Conservation (phyloP, 2,888 invertebrate species). For the Cheilosia pagana region DNA sequence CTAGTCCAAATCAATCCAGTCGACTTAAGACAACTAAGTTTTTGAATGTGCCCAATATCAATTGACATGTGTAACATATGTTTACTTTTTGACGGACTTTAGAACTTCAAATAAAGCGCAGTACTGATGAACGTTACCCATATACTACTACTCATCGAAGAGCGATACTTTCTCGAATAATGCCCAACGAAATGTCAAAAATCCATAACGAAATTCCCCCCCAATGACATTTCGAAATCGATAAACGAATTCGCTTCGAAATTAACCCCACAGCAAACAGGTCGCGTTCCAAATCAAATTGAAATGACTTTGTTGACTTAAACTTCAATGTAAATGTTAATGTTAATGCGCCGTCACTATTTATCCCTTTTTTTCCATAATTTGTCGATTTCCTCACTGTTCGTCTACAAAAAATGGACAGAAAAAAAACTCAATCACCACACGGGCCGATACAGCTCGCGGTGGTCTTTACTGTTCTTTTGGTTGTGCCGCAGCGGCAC, state of each 20-base stretch:
- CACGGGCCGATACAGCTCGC: slow-evolving; percentile 15
- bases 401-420: slow-evolving; percentile 29
- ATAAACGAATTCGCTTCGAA: not conserved
- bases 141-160: no score
- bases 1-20: no score
- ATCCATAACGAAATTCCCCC: no score
- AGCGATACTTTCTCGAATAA: no score
- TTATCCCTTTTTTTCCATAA: slow-evolving; percentile 11
- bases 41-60: no score
- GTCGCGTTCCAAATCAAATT: not conserved
- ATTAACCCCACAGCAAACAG: not conserved
- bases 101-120: no score
- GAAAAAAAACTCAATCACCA: not conserved
- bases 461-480: slow-evolving; percentile 60
- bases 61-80: no score
- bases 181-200: no score
- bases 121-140: no score
- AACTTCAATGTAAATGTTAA: slow-evolving; percentile 30
- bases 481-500: slow-evolving; percentile 64
- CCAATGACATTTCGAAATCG: not conserved
- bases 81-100: no score
- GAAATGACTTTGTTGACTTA: slow-evolving; percentile 3
- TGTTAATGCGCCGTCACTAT: slow-evolving; percentile 2
- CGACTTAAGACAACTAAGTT: no score
- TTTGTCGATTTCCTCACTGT: slow-evolving; percentile 27